Base-by-base conservation (phyloP, 2,888 invertebrate genomes). In the Xanthia icteritia region DNA sequence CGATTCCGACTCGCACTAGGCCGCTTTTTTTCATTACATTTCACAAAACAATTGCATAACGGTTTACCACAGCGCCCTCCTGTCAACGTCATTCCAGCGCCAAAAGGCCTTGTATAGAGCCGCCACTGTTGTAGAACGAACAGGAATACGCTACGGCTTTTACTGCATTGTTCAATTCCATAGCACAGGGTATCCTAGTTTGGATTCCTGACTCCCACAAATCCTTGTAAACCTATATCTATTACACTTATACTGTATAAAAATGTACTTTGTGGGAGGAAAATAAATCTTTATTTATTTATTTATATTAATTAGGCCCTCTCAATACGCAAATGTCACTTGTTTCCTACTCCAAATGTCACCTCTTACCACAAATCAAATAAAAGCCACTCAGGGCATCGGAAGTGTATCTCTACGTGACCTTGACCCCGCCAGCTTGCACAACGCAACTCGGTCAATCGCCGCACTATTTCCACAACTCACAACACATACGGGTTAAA, bases 341-440 rank as follows among this genome's bases (percentile, higher is more conserved):
- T 17, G 11, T 51, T 66, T 23, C 23, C 39, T 17, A 42, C 15
- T 31, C 31, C 48, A 31, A 58, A 51, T 31, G 13, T 48, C 23
- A 56, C 31, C 15, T 31, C 27, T 27, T n/a, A 45, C 17, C 6
- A 48, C 39, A 63, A 63, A 74, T 65, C 51, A 66, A 56, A 39
- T 39, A 39, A 42, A 20, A 61, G 54, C 31, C 51, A 36, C 23
- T 60, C 31, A 54, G 11, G 20, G 36, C 54, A 70, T 73, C 80
- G 77, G 77, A 78, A 74, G 76, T 77, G 63, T 65, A 66, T 69
- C 45, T 60, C 54, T 23, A 42, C 31, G n/a, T n/a, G 78, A 84
- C 89, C 88, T 84, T 89, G 88, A 86, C 83, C 81, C 42, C 64
- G 39, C 73, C 65, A 72, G 63, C 65, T 83, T 79, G 72, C 76